These are phyloP conservation scores for Macrotis lagotis DNA, from an alignment of 2,113 vertebrate genomes.

Conservation along the genomic window DNA sequence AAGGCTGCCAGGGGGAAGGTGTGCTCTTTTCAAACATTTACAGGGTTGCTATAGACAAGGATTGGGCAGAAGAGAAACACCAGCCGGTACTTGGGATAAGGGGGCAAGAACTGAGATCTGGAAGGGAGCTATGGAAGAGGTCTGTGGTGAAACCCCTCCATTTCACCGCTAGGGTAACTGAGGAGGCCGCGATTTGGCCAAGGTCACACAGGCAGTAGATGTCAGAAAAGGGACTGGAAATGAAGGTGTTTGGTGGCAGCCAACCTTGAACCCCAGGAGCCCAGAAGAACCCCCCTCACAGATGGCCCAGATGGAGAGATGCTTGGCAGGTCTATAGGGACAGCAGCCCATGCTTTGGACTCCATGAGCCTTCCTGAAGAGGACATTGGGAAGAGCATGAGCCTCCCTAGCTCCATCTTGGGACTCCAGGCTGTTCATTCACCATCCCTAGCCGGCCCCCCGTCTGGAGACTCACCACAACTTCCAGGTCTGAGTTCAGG, in stretches of 20 bases:
- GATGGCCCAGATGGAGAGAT: too few relatives aligned
- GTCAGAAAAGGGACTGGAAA: neutral
- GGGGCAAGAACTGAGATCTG: too few relatives aligned
- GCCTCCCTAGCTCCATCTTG: neutral
- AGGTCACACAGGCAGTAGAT: neutral
- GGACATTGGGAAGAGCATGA: neutral
- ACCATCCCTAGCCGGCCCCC: too few relatives aligned
- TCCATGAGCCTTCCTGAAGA: neutral
- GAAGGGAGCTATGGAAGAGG: neutral
- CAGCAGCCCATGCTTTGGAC: neutral
- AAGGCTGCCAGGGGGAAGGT: neutral
- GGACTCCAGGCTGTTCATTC: fast-evolving
- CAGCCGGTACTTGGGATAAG: too few relatives aligned
- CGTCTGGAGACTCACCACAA: conserved; percentile 88
- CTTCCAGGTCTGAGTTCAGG: conserved; percentile 89
- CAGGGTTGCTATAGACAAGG: neutral
- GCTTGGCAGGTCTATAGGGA: neutral
- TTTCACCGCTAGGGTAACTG: neutral
- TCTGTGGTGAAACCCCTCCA: fast-evolving
- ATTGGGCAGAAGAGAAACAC: neutral
- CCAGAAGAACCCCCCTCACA: too few relatives aligned
- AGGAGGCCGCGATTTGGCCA: neutral
- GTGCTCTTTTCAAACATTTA: neutral
- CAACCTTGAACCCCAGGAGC: too few relatives aligned
- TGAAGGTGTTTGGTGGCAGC: neutral